Conservation (phyloP, 2,888 invertebrate genomes). For the Hirtodrosophila trivittata region DNA sequence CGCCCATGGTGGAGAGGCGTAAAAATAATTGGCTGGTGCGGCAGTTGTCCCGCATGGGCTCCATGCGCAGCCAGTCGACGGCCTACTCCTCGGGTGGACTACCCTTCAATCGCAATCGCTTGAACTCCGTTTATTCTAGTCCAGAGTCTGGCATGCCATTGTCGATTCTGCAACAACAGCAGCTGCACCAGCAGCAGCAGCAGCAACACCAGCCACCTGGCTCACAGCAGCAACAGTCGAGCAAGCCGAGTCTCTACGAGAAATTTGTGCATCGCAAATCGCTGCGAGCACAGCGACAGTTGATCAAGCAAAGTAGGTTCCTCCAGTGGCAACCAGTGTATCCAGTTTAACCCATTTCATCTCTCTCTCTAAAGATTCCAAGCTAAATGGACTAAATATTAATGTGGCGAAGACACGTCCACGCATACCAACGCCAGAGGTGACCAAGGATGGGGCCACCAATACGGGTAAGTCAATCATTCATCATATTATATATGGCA, state of each 20-base stretch:
- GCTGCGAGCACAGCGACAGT: slow-evolving; percentile 82
- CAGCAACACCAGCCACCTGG: slow-evolving; percentile 64
- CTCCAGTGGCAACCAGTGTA: background rate
- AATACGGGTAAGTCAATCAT: slow-evolving; percentile 53
- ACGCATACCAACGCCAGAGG: slow-evolving; percentile 95
- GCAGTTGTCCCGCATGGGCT: slow-evolving; percentile 93
- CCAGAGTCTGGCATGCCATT: slow-evolving; percentile 86
- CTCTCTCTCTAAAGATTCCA: slow-evolving; percentile 84
- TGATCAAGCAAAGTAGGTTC: slow-evolving; percentile 88
- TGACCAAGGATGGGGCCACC: slow-evolving; percentile 88
- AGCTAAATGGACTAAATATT: slow-evolving; percentile 86
- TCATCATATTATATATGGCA: too few species aligned
- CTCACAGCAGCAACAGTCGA: slow-evolving; percentile 62
- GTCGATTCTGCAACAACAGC: slow-evolving; percentile 80
- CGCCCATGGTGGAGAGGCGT: slow-evolving; percentile 92
- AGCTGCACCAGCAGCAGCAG: slow-evolving; percentile 78
- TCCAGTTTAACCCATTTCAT: background rate
- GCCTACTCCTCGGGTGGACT: slow-evolving; percentile 90
- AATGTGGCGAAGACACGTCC: slow-evolving; percentile 88
- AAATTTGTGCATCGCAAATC: slow-evolving; percentile 92
- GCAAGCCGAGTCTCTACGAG: slow-evolving; percentile 93
- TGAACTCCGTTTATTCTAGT: slow-evolving; percentile 90
- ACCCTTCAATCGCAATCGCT: slow-evolving; percentile 90
- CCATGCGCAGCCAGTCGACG: slow-evolving; percentile 92
- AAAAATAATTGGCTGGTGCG: slow-evolving; percentile 94